phyloP scores from a whole-genome alignment of 2,113 vertebrate species.

The Siphamia tubifer region DNA sequence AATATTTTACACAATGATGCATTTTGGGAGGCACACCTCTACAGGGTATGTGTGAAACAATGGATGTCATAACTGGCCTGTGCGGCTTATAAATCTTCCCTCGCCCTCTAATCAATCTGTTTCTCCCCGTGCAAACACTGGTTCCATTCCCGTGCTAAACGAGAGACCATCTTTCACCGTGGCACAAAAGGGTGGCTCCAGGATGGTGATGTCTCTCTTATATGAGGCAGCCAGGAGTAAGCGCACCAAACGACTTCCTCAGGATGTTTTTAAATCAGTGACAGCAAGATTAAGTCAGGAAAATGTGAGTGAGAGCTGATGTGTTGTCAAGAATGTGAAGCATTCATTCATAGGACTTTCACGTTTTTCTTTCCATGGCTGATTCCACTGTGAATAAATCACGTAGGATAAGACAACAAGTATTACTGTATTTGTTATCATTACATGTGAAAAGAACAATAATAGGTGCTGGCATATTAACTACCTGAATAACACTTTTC shows the following conservation, averaged over 20 bases:
- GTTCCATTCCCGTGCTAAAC: conserved; percentile 83
- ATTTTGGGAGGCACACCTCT: conserved; percentile 89
- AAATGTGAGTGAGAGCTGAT: conserved; percentile 12
- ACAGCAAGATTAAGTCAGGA: conserved; percentile 29
- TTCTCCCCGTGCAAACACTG: conserved; percentile 79
- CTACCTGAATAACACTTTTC: background rate
- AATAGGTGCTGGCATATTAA: background rate
- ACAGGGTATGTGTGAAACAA: conserved; percentile 88
- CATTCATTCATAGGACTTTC: conserved; percentile 6
- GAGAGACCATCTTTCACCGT: conserved; percentile 80
- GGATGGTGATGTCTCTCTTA: conserved; percentile 76
- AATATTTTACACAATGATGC: conserved; percentile 95
- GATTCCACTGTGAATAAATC: conserved; percentile 10
- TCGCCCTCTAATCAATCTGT: conserved; percentile 88
- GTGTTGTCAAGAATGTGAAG: background rate
- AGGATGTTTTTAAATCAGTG: conserved; percentile 66
- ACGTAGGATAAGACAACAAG: background rate
- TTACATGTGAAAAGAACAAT: background rate
- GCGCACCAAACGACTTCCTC: conserved; percentile 61
- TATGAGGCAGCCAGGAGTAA: conserved; percentile 59
- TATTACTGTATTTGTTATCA: background rate
- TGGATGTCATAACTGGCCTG: conserved; percentile 89
- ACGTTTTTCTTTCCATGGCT: conserved; percentile 16
- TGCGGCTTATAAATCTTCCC: conserved; percentile 88
- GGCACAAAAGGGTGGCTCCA: conserved; percentile 71